These are phyloP conservation scores for Nudaria mundana DNA, from an alignment of 2,888 invertebrate genomes.

Conservation along the genomic window DNA sequence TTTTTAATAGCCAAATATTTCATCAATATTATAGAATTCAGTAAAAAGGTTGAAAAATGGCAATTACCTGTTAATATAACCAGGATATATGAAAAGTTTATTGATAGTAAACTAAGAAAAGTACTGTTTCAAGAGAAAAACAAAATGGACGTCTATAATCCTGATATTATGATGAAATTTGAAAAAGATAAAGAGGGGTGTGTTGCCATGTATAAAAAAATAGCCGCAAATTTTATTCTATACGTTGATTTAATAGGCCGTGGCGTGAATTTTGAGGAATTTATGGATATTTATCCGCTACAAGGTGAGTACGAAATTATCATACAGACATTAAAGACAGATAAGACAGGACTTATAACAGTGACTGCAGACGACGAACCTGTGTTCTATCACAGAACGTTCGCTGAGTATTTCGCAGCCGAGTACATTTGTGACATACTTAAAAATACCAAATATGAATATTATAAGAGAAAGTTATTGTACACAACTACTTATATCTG, in stretches of 20 bases:
- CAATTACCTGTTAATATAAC: constrained; percentile 9
- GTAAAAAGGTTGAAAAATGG: constrained; percentile 2
- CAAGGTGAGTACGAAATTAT: not conserved
- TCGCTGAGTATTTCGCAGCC: constrained; percentile 3
- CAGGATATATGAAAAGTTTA: constrained; percentile 15
- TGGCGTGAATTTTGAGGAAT: not conserved
- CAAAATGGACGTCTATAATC: constrained; percentile 9
- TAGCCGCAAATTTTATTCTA: constrained; percentile 14
- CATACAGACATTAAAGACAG: not conserved
- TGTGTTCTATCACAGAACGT: constrained; percentile 4
- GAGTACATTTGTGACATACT: constrained; percentile 3
- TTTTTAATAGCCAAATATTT: constrained; percentile 17
- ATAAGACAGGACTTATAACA: constrained; percentile 3
- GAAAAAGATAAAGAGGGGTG: constrained; percentile 15
- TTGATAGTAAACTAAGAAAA: constrained; percentile 16
- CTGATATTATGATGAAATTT: constrained; percentile 5
- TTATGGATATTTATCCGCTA: constrained; percentile 2
- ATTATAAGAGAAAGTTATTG: not conserved
- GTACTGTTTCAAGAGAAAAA: constrained; percentile 19
- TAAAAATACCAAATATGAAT: not conserved
- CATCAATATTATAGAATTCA: constrained; percentile 3
- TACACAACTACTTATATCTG: not conserved
- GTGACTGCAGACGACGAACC: not conserved
- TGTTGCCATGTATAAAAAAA: constrained; percentile 13
- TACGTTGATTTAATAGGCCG: not conserved